Evolutionary conservation across 2,888 invertebrate species (phyloP).

Genomic region (Thumatha senex): DNA sequence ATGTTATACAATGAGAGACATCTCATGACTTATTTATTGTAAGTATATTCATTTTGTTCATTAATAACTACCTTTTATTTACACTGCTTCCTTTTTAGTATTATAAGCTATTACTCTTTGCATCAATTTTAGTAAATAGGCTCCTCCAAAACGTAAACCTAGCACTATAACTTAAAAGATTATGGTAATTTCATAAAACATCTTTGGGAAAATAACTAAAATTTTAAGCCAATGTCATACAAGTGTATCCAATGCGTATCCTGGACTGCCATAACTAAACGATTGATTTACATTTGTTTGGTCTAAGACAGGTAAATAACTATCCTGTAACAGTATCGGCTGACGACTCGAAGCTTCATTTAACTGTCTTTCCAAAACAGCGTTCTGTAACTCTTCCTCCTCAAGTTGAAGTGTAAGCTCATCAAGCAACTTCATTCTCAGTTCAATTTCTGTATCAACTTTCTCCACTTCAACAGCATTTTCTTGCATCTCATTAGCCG

Average conservation of each 20-base stretch:
- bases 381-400: constrained; percentile 75
- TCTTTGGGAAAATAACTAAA: constrained; percentile 39
- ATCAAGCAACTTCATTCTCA: constrained; percentile 79
- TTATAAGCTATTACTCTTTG: not conserved
- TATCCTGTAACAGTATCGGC: constrained; percentile 73
- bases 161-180: constrained; percentile 31
- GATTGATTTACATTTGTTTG: constrained; percentile 47
- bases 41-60: too few relatives aligned
- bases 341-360: constrained; percentile 75
- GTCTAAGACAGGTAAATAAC: constrained; percentile 74
- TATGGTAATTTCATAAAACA: constrained; percentile 43
- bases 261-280: constrained; percentile 42
- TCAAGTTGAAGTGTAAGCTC: constrained; percentile 80
- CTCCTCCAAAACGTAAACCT: constrained; percentile 11
- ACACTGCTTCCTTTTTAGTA: too few relatives aligned
- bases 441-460: constrained; percentile 80
- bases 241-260: constrained; percentile 74
- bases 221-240: constrained; percentile 66
- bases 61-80: too few relatives aligned
- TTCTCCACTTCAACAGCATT: constrained; percentile 76
- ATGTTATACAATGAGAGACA: too few relatives aligned
- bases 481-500: constrained; percentile 79
- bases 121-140: not conserved
- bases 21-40: too few relatives aligned
- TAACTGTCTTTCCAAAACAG: constrained; percentile 73